A percentile compares a stretch with the other conserved stretches of the same genome.
Conservation (phyloP, 2,888 invertebrate species). For the Hybos culiciformis region DNA sequence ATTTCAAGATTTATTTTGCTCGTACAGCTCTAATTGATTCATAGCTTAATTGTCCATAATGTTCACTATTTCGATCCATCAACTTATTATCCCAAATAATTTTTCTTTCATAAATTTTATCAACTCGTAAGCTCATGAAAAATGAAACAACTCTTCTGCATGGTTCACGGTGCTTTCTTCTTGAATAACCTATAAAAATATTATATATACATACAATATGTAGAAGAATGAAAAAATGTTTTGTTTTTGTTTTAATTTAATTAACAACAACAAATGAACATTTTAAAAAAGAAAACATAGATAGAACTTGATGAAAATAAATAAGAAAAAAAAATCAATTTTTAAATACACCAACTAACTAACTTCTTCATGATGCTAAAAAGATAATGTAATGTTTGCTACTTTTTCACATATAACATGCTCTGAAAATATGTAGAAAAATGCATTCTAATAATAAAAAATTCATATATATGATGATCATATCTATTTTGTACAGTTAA, state of each 20-base stretch:
- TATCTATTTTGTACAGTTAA: too few relatives aligned
- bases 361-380: too few relatives aligned
- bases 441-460: too few relatives aligned
- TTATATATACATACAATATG: conserved; percentile 15
- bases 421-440: too few relatives aligned
- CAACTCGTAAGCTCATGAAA: conserved; percentile 65
- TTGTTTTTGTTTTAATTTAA: too few relatives aligned
- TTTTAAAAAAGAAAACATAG: neutral
- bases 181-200: conserved; percentile 39
- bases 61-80: conserved; percentile 61
- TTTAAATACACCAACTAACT: too few relatives aligned
- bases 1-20: conserved; percentile 16
- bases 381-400: too few relatives aligned
- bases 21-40: conserved; percentile 80
- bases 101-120: conserved; percentile 65
- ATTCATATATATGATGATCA: too few relatives aligned
- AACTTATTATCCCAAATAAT: conserved; percentile 66
- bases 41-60: conserved; percentile 67
- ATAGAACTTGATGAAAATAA: neutral
- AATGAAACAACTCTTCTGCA: conserved; percentile 68
- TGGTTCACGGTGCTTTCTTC: conserved; percentile 58
- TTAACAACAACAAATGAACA: too few relatives aligned
- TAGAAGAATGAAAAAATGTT: too few relatives aligned
- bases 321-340: neutral
- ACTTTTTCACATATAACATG: too few relatives aligned